These are phyloP conservation scores for Esox lucius DNA, from an alignment of 2,797 vertebrate species.

Conservation along the genomic window DNA sequence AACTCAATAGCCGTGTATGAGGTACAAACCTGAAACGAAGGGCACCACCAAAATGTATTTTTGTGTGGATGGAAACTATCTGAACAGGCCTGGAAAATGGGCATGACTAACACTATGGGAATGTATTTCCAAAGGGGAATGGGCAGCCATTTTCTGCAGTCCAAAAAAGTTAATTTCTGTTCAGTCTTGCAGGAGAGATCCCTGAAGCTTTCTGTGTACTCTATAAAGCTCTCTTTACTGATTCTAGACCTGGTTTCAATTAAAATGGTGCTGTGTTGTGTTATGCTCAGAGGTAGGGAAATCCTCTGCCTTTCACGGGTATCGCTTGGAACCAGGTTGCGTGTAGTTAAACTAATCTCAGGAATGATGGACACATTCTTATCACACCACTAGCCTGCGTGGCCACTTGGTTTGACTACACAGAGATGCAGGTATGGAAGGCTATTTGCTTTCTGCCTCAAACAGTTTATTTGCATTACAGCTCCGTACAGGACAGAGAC, in stretches of 20 bases:
- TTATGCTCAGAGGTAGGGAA: slow-evolving; percentile 21
- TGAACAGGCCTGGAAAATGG: slow-evolving; percentile 10
- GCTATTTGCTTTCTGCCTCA: slow-evolving; percentile 24
- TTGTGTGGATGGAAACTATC: background rate
- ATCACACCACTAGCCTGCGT: slow-evolving; percentile 37
- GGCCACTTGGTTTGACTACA: slow-evolving; percentile 9
- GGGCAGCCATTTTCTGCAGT: slow-evolving; percentile 33
- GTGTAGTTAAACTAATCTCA: slow-evolving; percentile 40
- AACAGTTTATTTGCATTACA: background rate
- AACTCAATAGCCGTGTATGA: slow-evolving; percentile 6
- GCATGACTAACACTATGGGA: slow-evolving; percentile 16
- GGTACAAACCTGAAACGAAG: background rate
- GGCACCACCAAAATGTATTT: background rate
- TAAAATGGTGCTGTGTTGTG: slow-evolving; percentile 51
- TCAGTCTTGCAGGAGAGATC: slow-evolving; percentile 60
- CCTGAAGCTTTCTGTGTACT: slow-evolving; percentile 61
- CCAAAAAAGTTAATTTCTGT: slow-evolving; percentile 31
- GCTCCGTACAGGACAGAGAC: background rate
- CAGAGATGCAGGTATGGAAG: slow-evolving; percentile 24
- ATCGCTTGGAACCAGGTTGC: slow-evolving; percentile 27
- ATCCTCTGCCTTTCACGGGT: slow-evolving; percentile 30
- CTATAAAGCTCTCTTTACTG: slow-evolving; percentile 66
- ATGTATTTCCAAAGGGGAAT: slow-evolving; percentile 34
- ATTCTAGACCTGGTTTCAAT: slow-evolving; percentile 72
- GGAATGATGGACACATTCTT: slow-evolving; percentile 46